Conservation (phyloP, 1,140 invertebrate genomes). For the Lanistes nyassanus region DNA sequence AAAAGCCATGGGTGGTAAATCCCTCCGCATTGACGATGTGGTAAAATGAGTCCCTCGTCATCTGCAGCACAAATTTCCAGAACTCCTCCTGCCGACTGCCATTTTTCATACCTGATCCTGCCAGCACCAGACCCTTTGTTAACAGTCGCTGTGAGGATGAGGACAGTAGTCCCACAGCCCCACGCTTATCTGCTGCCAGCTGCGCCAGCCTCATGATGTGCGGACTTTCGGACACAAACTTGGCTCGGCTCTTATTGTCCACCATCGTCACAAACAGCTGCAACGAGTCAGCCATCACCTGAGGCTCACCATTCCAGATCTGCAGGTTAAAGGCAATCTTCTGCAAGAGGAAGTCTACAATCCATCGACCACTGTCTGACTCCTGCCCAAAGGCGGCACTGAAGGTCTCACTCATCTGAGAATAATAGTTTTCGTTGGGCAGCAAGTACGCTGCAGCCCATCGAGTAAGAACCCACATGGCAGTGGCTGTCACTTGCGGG, state of each 20-base stretch:
- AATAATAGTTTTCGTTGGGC: conserved; percentile 76
- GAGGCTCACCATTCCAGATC: conserved; percentile 72
- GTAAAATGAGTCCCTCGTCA: conserved; percentile 73
- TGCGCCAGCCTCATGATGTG: conserved; percentile 63
- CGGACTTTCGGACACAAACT: conserved; percentile 60
- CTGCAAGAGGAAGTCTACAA: conserved; percentile 73
- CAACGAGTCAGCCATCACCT: conserved; percentile 73
- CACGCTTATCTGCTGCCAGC: conserved; percentile 57
- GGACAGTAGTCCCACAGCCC: conserved; percentile 60
- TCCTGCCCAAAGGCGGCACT: conserved; percentile 74
- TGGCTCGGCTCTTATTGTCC: conserved; percentile 58
- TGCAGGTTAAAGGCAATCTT: conserved; percentile 74
- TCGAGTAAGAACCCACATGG: conserved; percentile 84
- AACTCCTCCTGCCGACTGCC: conserved; percentile 55
- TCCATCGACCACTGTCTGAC: conserved; percentile 72
- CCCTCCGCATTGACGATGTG: conserved; percentile 71
- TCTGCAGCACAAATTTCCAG: conserved; percentile 71
- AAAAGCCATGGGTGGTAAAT: conserved; percentile 71
- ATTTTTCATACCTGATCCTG: conserved; percentile 59
- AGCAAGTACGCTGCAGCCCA: conserved; percentile 82
- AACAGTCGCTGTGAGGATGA: conserved; percentile 61
- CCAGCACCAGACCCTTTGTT: conserved; percentile 66
- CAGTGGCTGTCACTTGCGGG: conserved; percentile 81
- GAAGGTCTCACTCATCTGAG: conserved; percentile 71
- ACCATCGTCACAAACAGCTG: conserved; percentile 72